Percentiles rank a stretch among this genome's conserved stretches.
Evolutionary conservation across 2,888 invertebrate genomes (phyloP).

Genomic region (Sceliomorpha sp.): DNA sequence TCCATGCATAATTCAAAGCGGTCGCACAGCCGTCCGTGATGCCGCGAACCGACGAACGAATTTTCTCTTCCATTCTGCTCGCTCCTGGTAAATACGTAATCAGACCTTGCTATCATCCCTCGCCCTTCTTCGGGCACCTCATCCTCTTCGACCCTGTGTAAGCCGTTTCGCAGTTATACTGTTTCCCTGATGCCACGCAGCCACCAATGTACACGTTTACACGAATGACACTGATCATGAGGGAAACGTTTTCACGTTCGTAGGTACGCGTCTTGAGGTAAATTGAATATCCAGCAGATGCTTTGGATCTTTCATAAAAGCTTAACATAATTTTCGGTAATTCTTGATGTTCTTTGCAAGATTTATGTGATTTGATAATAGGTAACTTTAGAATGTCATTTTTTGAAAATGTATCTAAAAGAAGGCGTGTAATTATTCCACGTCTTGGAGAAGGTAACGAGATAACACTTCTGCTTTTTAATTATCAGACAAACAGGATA

Average conservation of each 20-base stretch:
- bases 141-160: constrained; percentile 21
- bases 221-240: constrained; percentile 44
- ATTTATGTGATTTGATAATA: too few relatives aligned
- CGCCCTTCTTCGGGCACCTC: constrained; percentile 13
- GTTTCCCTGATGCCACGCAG: constrained; percentile 44
- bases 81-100: constrained; percentile 79
- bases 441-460: too few relatives aligned
- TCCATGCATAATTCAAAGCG: constrained; percentile 80
- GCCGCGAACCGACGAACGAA: constrained; percentile 72
- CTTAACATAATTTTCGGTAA: constrained; percentile 10
- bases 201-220: constrained; percentile 37
- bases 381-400: too few relatives aligned
- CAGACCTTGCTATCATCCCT: constrained; percentile 74
- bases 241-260: constrained; percentile 29
- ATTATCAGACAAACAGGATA: too few relatives aligned
- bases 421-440: too few relatives aligned
- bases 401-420: too few relatives aligned
- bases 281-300: constrained; percentile 36
- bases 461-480: too few relatives aligned
- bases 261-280: constrained; percentile 40
- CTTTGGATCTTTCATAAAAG: constrained; percentile 6
- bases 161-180: constrained; percentile 37
- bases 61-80: constrained; percentile 77
- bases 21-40: constrained; percentile 74
- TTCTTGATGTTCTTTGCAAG: too few relatives aligned